These are phyloP conservation scores for Isichthys henryi DNA, from an alignment of 2,113 vertebrate genomes.

Conservation along the genomic window DNA sequence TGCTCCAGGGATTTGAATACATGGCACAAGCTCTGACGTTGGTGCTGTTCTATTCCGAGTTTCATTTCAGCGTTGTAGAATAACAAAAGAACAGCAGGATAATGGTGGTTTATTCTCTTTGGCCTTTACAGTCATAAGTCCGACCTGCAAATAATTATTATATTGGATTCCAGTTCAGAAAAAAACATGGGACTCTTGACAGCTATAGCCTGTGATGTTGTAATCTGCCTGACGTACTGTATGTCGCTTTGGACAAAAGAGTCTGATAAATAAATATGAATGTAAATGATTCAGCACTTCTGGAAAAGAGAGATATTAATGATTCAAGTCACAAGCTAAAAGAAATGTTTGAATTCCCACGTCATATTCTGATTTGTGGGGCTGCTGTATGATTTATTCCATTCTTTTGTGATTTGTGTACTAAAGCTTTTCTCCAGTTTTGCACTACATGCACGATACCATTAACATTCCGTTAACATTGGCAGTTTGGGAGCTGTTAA, in stretches of 20 bases:
- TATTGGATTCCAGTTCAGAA: neutral
- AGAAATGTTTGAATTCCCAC: neutral
- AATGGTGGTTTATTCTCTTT: neutral
- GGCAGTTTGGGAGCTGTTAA: neutral
- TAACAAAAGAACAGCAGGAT: neutral
- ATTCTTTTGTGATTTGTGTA: neutral
- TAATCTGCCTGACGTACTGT: neutral
- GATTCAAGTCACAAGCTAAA: neutral
- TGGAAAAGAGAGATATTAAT: neutral
- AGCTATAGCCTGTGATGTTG: neutral
- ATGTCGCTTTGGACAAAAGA: too few relatives aligned
- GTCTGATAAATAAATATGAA: neutral
- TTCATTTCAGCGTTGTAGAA: neutral
- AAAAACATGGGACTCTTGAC: neutral
- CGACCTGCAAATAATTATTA: neutral
- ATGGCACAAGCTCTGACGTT: neutral
- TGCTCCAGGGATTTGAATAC: neutral
- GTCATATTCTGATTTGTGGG: neutral
- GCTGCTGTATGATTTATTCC: neutral
- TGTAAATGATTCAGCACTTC: neutral
- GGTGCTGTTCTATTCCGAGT: neutral
- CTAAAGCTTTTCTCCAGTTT: neutral
- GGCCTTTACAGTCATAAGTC: neutral
- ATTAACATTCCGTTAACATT: neutral
- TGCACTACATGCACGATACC: neutral